Evolutionary conservation across 2,797 vertebrate species (phyloP).

Genomic region (Argyrosomus regius): DNA sequence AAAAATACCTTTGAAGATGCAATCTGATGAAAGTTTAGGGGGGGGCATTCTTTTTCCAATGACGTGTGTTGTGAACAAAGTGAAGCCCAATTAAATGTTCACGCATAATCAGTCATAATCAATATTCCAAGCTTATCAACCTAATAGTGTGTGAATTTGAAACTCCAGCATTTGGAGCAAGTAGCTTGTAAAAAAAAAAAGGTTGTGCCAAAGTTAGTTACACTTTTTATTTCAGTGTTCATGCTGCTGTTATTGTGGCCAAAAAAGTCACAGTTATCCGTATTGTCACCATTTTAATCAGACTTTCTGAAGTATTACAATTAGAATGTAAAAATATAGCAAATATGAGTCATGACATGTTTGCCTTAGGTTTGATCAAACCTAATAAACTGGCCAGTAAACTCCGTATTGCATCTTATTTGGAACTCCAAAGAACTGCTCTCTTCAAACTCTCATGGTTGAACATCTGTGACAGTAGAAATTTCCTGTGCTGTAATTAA

Average conservation of each 20-base stretch:
- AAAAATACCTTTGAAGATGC: slow-evolving; percentile 44
- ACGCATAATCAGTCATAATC: not conserved
- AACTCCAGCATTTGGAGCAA: not conserved
- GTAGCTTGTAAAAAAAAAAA: not conserved
- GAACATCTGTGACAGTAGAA: slow-evolving; percentile 40
- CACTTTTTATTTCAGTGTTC: not conserved
- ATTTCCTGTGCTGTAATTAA: slow-evolving; percentile 50
- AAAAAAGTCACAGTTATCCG: not conserved
- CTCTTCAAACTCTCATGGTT: slow-evolving; percentile 29
- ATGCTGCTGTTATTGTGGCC: not conserved
- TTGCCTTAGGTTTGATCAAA: slow-evolving; percentile 13
- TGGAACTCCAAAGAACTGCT: not conserved
- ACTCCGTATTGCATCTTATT: not conserved
- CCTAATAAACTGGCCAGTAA: not conserved
- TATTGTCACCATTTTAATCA: not conserved
- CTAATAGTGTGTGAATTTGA: not conserved
- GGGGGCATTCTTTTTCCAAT: not conserved
- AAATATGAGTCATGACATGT: too few relatives aligned
- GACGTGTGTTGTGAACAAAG: not conserved
- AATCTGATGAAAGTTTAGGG: slow-evolving; percentile 9
- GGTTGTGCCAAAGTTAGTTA: too few relatives aligned
- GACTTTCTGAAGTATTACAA: not conserved
- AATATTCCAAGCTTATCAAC: not conserved
- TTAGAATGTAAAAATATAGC: not conserved
- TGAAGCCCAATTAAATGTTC: not conserved